These are phyloP conservation scores for Regulus satrapa DNA, from an alignment of 2,113 vertebrate species.

Conservation along the genomic window DNA sequence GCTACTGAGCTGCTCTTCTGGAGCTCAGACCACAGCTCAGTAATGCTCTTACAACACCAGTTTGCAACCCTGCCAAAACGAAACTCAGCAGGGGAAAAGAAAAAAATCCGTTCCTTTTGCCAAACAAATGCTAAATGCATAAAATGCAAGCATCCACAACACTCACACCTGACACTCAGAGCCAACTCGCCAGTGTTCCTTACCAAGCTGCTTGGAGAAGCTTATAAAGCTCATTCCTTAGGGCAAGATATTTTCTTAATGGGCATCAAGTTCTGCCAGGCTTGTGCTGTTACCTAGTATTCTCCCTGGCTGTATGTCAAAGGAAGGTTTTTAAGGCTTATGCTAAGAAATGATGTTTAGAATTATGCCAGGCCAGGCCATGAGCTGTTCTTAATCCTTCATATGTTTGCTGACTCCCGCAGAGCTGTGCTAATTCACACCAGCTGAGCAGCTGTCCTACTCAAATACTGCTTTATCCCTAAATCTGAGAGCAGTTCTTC, in stretches of 20 bases:
- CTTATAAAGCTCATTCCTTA: background rate
- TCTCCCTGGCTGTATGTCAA: background rate
- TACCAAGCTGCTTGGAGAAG: background rate
- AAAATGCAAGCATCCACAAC: background rate
- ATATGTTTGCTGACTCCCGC: background rate
- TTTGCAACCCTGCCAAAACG: background rate
- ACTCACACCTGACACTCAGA: background rate
- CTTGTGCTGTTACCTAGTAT: background rate
- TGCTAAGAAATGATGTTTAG: slow-evolving; percentile 8
- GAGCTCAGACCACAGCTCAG: background rate
- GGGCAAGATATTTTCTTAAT: background rate
- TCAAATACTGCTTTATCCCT: background rate
- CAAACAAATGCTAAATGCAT: background rate
- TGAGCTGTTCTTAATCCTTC: slow-evolving; percentile 31
- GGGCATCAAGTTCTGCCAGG: background rate
- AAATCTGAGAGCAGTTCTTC: background rate
- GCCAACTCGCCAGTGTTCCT: background rate
- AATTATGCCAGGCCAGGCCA: background rate
- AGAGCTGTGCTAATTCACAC: slow-evolving; percentile 19
- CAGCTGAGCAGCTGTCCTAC: slow-evolving; percentile 25
- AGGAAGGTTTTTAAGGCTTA: slow-evolving; percentile 10
- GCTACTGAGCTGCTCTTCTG: background rate
- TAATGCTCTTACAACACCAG: background rate
- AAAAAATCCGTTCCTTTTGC: background rate
- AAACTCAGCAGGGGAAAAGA: background rate